Evolutionary conservation across 2,113 vertebrate genomes (phyloP).

Genomic region (Acrocephalus arundinaceus): DNA sequence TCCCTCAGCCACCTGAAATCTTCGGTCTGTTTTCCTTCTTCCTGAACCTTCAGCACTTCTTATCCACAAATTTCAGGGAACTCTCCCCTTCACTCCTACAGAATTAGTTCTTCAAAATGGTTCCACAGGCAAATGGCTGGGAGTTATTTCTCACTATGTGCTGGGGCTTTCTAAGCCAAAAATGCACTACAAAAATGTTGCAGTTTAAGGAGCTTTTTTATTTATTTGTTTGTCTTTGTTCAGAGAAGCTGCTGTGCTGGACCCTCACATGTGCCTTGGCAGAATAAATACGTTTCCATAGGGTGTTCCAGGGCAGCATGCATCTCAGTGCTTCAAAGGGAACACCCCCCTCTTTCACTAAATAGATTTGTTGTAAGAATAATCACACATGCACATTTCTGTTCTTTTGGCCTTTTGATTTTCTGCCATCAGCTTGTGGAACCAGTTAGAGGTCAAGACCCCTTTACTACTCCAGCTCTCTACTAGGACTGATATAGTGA

Average conservation of each 20-base stretch:
- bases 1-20: neutral
- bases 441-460: neutral
- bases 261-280: neutral
- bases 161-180: neutral
- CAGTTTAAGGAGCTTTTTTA: neutral
- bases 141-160: neutral
- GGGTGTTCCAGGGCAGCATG: too few relatives aligned
- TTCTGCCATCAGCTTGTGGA: too few relatives aligned
- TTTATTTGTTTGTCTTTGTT: slow-evolving; percentile 1
- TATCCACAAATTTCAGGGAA: neutral
- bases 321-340: too few relatives aligned
- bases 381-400: too few relatives aligned
- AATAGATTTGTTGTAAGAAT: too few relatives aligned
- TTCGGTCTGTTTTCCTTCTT: neutral
- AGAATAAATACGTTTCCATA: too few relatives aligned
- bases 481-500: neutral
- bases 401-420: too few relatives aligned
- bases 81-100: neutral
- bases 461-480: neutral
- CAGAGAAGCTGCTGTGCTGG: neutral
- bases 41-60: neutral
- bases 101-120: neutral
- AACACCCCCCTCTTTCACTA: too few relatives aligned
- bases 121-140: neutral
- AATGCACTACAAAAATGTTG: neutral